Conservation (phyloP, 2,797 vertebrate genomes). For the Anguilla pacifica region DNA sequence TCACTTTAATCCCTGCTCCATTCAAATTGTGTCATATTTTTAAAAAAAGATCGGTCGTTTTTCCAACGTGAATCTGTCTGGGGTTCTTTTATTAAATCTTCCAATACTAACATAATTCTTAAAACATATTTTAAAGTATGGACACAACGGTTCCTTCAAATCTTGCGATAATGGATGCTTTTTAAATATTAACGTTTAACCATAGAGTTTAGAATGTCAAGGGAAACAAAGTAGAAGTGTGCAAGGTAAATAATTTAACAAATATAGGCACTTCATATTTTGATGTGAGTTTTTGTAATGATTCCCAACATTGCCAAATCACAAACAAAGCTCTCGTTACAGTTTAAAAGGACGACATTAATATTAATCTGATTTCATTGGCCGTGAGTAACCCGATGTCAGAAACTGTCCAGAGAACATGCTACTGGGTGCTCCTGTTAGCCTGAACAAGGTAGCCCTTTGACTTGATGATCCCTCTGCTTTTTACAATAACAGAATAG, state of each 20-base stretch:
- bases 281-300: slow-evolving; percentile 29
- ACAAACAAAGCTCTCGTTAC: slow-evolving; percentile 30
- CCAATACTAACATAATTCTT: neutral
- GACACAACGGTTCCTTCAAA: neutral
- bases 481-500: slow-evolving; percentile 98
- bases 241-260: slow-evolving; percentile 34
- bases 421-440: slow-evolving; percentile 75
- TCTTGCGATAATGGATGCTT: neutral
- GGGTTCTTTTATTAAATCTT: neutral
- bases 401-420: slow-evolving; percentile 8
- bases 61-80: neutral
- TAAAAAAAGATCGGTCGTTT: neutral
- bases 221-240: slow-evolving; percentile 32
- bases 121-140: neutral
- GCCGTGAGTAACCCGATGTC: slow-evolving; percentile 17
- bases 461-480: slow-evolving; percentile 96
- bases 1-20: neutral
- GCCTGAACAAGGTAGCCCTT: slow-evolving; percentile 96
- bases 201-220: slow-evolving; percentile 23
- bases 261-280: slow-evolving; percentile 64
- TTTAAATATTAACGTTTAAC: slow-evolving; percentile 27
- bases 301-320: slow-evolving; percentile 28
- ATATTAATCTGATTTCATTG: slow-evolving; percentile 23
- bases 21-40: neutral
- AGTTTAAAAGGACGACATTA: slow-evolving; percentile 18